Percentiles rank a stretch among this genome's conserved stretches.
These are phyloP conservation scores for Listronotus bonariensis DNA, from an alignment of 1,140 invertebrate species.

Conservation along the genomic window DNA sequence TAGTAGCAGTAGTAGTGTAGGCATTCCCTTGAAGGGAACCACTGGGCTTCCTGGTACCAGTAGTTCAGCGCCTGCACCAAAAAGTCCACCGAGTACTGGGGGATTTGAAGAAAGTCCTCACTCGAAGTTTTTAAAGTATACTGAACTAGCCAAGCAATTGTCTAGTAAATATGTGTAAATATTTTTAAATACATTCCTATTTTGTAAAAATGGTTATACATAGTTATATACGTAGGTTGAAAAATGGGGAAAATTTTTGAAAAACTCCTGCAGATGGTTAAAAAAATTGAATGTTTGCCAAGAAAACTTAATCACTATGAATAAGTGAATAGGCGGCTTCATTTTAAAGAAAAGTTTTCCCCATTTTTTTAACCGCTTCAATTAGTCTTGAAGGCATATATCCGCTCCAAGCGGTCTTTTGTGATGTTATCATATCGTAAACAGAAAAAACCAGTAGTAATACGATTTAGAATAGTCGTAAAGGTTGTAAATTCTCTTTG, in stretches of 20 bases:
- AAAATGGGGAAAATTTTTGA: not conserved
- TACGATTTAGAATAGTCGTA: slow-evolving; percentile 48
- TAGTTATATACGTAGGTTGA: slow-evolving; percentile 4
- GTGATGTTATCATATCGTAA: slow-evolving; percentile 58
- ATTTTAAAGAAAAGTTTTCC: too few species aligned
- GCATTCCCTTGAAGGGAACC: slow-evolving; percentile 45
- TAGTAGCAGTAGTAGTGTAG: slow-evolving; percentile 47
- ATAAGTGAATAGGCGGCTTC: too few species aligned
- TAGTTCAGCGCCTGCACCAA: slow-evolving; percentile 24
- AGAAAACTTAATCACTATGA: too few species aligned
- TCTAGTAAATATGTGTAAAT: slow-evolving; percentile 92
- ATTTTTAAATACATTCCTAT: slow-evolving; percentile 50
- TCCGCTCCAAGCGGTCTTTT: slow-evolving; percentile 50
- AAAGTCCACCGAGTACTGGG: slow-evolving; percentile 52
- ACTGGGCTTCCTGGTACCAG: slow-evolving; percentile 37
- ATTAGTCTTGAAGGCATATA: slow-evolving; percentile 46
- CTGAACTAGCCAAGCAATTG: slow-evolving; percentile 93
- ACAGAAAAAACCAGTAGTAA: slow-evolving; percentile 48
- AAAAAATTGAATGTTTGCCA: too few species aligned
- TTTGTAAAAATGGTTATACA: slow-evolving; percentile 42
- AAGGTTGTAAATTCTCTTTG: slow-evolving; percentile 47
- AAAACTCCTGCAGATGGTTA: too few species aligned
- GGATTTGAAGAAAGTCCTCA: slow-evolving; percentile 88
- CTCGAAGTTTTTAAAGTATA: slow-evolving; percentile 96
- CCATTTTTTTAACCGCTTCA: slow-evolving; percentile 1